These are phyloP conservation scores for Chaetophractus vellerosus DNA, from an alignment of 2,797 vertebrate genomes.

Conservation along the genomic window DNA sequence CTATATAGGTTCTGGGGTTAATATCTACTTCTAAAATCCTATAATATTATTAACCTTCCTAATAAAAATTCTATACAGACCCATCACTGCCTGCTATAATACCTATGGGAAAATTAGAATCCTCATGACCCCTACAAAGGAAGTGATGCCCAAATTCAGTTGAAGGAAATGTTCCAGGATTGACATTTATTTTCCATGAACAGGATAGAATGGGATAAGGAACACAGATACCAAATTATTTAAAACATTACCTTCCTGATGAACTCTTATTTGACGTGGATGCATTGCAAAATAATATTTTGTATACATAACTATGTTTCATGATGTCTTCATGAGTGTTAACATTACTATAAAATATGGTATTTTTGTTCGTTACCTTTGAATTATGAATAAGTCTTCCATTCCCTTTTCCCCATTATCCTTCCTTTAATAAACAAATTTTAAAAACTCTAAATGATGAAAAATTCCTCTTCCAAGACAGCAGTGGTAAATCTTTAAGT, in stretches of 20 bases:
- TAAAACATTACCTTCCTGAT: background rate
- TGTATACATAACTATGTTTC: background rate
- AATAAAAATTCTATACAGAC: background rate
- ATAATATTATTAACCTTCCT: background rate
- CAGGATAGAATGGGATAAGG: background rate
- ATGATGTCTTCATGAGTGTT: background rate
- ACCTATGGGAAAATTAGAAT: fast-evolving
- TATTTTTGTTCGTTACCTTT: background rate
- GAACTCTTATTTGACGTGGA: background rate
- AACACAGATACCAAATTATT: background rate
- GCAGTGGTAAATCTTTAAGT: background rate
- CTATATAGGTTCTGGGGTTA: background rate
- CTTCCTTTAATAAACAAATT: background rate
- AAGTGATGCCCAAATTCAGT: fast-evolving
- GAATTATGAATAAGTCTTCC: background rate
- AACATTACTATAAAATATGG: background rate
- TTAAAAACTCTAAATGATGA: background rate
- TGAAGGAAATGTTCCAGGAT: too few species aligned
- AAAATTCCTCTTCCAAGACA: background rate
- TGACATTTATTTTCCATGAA: background rate
- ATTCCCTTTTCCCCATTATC: background rate
- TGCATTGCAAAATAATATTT: background rate
- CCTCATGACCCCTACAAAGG: too few species aligned
- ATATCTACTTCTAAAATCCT: background rate
- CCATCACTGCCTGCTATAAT: fast-evolving